Percentiles rank a stretch among this genome's conserved stretches.
phyloP scores from a whole-genome alignment of 2,113 vertebrate genomes.

The Chaetops frenatus region DNA sequence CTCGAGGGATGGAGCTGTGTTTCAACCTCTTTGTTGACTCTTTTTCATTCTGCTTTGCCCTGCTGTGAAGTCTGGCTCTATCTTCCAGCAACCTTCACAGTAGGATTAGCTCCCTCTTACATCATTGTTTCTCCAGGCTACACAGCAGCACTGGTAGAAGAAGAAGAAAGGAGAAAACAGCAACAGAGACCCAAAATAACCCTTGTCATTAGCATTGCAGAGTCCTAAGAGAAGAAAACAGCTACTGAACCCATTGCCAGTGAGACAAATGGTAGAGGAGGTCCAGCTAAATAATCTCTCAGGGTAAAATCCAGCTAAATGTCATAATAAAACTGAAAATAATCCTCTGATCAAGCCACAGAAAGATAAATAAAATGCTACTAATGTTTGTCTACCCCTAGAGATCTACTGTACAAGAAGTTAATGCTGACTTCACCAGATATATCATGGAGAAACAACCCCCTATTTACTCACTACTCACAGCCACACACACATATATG shows the following conservation, averaged over 20 bases:
- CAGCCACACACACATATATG: neutral
- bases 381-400: neutral
- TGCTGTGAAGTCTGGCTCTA: neutral
- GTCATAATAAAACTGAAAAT: slow-evolving; percentile 33
- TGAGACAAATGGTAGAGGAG: neutral
- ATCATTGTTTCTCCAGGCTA: slow-evolving; percentile 16
- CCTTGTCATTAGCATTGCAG: neutral
- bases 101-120: neutral
- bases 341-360: neutral
- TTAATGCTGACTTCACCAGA: slow-evolving; percentile 43
- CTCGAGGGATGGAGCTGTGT: neutral
- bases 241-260: neutral
- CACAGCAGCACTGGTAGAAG: neutral
- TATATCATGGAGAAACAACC: slow-evolving; percentile 9
- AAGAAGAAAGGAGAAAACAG: slow-evolving; percentile 6
- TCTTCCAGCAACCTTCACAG: neutral
- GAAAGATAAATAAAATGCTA: slow-evolving; percentile 35
- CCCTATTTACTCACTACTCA: slow-evolving; percentile 38
- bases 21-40: neutral
- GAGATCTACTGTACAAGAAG: slow-evolving; percentile 19
- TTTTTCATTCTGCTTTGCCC: neutral
- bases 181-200: slow-evolving; percentile 13
- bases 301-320: slow-evolving; percentile 23
- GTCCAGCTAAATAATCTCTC: slow-evolving; percentile 1
- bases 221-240: neutral